Conservation (phyloP, 2,113 vertebrate genomes). For the Connochaetes taurinus region DNA sequence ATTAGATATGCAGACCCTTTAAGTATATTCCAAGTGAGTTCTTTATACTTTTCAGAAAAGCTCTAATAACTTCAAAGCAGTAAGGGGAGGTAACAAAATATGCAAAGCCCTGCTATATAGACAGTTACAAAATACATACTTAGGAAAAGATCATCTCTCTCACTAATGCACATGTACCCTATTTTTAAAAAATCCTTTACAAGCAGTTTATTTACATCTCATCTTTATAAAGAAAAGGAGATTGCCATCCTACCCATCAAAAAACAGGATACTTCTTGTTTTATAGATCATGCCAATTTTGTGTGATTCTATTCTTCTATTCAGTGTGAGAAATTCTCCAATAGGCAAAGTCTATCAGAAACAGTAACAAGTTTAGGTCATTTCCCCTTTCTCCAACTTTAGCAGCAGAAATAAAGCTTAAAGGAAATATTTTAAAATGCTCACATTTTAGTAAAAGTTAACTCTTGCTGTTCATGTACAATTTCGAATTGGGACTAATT, state of each 20-base stretch:
- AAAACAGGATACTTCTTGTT: conserved; percentile 31
- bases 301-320: not conserved
- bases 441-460: not conserved
- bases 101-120: conserved; percentile 15
- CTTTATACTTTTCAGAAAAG: conserved; percentile 19
- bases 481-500: not conserved
- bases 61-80: conserved; percentile 41
- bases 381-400: not conserved
- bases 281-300: not conserved
- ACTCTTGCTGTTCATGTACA: not conserved
- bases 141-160: conserved; percentile 6
- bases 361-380: not conserved
- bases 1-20: conserved; percentile 48
- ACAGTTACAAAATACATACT: conserved; percentile 1
- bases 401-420: not conserved
- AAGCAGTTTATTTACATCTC: not conserved
- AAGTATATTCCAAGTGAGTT: conserved; percentile 22
- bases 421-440: not conserved
- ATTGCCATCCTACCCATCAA: not conserved
- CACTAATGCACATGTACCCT: not conserved
- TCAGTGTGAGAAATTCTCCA: not conserved
- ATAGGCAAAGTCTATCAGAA: not conserved
- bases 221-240: not conserved
- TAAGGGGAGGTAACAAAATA: conserved; percentile 42
- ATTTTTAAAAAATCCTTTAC: conserved; percentile 18